Evolutionary conservation across 2,113 vertebrate genomes (phyloP), one percentile per base, ranked within the genome.

Genomic region (Cryptotis parvus): DNA sequence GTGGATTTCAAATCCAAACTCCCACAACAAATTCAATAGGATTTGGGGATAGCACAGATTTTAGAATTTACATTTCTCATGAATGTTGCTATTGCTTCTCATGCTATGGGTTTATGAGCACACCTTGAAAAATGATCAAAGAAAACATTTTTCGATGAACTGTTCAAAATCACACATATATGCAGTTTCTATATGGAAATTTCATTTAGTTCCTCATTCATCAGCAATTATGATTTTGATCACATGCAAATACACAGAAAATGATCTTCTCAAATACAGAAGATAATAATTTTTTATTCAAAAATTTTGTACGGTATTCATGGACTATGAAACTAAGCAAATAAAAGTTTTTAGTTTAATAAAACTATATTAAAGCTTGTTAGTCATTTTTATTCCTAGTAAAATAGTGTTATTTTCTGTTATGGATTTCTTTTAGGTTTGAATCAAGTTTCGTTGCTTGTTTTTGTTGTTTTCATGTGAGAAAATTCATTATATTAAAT

Each of bases 101-200:
- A 65, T 14, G 15, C 24, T 68, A 3, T 5, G 37, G 11, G 12
- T 72, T 77, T 39, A 80, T 76, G 74, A 92, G 43, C 43, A 63
- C 12, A 39, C n/a, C 77, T 72, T 29, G 35, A 89, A 91, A 70
- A 91, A 55, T 87, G 68, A 33, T 58, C 45, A 26, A 68, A 80
- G 78, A 76, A 37, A 68, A 3, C 4, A 77, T 68, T 66, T 76
- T 58, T 12, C 33, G 52, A 4, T 58, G 24, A 12, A 58, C 11
- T 3, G 22, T 35, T 90, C 63, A 74, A 88, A 91, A 82, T 15
- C 9, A 45, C 27, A 45, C 2, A 9, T 18, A 22, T n/a, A 52
- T 35, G 45, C 88, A 52, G 31, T 72, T 72, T 70, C 41, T 89
- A 6, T 26, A n/a, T 26, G 31, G 77, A 35, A 22, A 91, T 1